Conservation (phyloP, 2,797 vertebrate genomes). For the Chaunax sp. region DNA sequence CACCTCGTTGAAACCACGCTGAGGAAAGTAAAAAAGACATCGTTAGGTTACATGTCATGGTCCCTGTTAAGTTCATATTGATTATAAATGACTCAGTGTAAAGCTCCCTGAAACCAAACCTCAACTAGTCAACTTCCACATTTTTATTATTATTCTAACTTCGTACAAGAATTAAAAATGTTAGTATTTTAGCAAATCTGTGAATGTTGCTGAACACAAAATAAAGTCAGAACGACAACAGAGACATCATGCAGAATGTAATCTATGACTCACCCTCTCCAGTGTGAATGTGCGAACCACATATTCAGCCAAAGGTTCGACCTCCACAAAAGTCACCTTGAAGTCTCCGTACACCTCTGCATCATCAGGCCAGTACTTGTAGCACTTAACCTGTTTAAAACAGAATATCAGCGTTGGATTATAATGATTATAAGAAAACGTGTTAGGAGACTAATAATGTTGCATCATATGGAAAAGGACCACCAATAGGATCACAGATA, state of each 20-base stretch:
- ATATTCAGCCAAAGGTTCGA: constrained; percentile 97
- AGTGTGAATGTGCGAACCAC: constrained; percentile 98
- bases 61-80: background rate
- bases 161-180: too few species aligned
- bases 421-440: background rate
- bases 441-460: background rate
- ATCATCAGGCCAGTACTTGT: constrained; percentile 99
- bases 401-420: background rate
- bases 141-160: too few species aligned
- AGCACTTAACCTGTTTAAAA: constrained; percentile 93
- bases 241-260: background rate
- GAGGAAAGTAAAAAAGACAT: constrained; percentile 45
- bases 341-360: constrained; percentile 98
- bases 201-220: background rate
- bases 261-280: constrained; percentile 88
- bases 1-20: constrained; percentile 98
- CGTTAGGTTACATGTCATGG: background rate
- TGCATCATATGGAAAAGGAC: background rate
- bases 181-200: background rate
- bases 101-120: too few species aligned
- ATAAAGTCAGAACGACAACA: background rate
- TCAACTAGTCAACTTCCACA: too few species aligned
- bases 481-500: too few species aligned
- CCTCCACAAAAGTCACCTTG: constrained; percentile 97
- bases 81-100: background rate